Conservation (phyloP, 2,888 invertebrate genomes). For the Athetis lepigone region DNA sequence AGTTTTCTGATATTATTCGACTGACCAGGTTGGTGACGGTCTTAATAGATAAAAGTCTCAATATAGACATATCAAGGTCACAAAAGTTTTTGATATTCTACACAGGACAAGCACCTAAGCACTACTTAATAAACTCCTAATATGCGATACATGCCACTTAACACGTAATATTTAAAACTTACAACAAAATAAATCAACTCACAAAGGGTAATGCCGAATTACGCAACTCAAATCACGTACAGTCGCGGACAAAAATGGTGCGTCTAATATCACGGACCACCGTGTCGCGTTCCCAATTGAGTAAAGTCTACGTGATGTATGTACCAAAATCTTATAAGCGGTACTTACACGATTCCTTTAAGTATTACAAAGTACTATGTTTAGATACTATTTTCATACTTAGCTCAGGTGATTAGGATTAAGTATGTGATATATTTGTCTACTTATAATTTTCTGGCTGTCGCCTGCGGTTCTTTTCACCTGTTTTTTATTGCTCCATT, state of each 20-base stretch:
- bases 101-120: too few species aligned
- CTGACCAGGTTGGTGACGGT: too few species aligned
- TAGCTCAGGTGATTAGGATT: background rate
- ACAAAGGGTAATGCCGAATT: conserved; percentile 38
- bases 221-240: conserved; percentile 53
- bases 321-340: conserved; percentile 31
- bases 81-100: too few species aligned
- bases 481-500: too few species aligned
- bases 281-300: conserved; percentile 51
- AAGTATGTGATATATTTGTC: background rate
- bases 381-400: conserved; percentile 4
- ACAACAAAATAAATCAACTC: conserved; percentile 21
- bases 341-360: conserved; percentile 35
- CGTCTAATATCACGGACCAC: conserved; percentile 64
- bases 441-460: background rate
- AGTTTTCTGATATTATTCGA: too few species aligned
- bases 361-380: conserved; percentile 35
- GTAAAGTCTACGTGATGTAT: conserved; percentile 56
- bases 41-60: too few species aligned
- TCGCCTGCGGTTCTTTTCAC: too few species aligned
- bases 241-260: conserved; percentile 56
- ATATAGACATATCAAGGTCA: too few species aligned
- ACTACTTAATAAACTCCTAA: too few species aligned
- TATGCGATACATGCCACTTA: background rate
- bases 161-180: conserved; percentile 6